Percentiles rank a stretch among this genome's conserved stretches.
These are phyloP conservation scores for Cistogaster globosa DNA, from an alignment of 2,888 invertebrate species.

Conservation along the genomic window DNA sequence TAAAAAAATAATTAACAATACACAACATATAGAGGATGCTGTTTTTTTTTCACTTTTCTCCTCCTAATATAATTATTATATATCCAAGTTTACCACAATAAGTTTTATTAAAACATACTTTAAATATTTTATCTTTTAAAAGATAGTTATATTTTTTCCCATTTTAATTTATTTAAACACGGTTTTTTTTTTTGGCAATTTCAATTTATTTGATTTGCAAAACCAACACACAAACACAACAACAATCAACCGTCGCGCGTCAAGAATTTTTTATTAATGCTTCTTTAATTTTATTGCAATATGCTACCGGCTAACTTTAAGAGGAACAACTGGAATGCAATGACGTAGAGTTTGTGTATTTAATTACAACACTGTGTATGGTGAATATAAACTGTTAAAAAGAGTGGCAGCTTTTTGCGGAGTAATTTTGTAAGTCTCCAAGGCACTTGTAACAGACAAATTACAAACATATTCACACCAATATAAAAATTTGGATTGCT, in stretches of 20 bases:
- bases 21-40: constrained; percentile 54
- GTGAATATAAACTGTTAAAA: too few relatives aligned
- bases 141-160: not conserved
- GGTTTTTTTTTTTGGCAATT: constrained; percentile 7
- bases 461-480: too few relatives aligned
- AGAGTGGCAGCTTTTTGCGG: too few relatives aligned
- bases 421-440: too few relatives aligned
- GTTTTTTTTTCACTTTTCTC: constrained; percentile 10
- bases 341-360: too few relatives aligned
- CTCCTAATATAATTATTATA: not conserved
- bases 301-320: constrained; percentile 30
- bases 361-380: too few relatives aligned
- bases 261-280: constrained; percentile 54
- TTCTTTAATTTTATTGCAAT: constrained; percentile 12
- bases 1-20: constrained; percentile 11
- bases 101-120: not conserved
- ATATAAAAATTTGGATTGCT: too few relatives aligned
- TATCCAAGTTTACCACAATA: not conserved
- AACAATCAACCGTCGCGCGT: constrained; percentile 42
- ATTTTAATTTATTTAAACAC: not conserved
- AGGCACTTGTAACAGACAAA: too few relatives aligned
- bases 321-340: constrained; percentile 16
- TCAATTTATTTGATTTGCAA: constrained; percentile 31
- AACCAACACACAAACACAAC: constrained; percentile 38
- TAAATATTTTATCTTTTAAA: not conserved